Evolutionary conservation across 2,888 invertebrate species (phyloP).

Genomic region (Hydraecia micacea): DNA sequence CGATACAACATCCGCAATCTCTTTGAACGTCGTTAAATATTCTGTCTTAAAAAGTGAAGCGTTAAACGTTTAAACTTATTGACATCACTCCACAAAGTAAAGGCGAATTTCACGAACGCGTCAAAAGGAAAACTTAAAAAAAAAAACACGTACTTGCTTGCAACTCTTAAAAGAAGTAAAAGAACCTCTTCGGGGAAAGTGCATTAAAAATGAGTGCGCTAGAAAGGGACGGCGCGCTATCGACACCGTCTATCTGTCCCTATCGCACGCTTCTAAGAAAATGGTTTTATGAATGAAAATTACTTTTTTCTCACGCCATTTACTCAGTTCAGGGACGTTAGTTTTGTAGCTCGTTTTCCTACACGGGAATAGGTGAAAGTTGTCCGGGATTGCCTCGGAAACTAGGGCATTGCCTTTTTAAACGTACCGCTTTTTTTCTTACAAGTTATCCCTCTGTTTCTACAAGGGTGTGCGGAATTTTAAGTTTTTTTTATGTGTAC

Average conservation of each 20-base stretch:
- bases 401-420: conserved; percentile 66
- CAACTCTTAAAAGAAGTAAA: conserved; percentile 85
- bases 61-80: conserved; percentile 32
- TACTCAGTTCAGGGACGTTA: conserved; percentile 84
- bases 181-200: conserved; percentile 84
- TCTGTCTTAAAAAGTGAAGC: conserved; percentile 1
- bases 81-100: conserved; percentile 66
- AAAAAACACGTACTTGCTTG: conserved; percentile 71
- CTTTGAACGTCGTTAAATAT: background rate
- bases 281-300: conserved; percentile 89
- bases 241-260: conserved; percentile 68
- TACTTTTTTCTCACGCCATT: conserved; percentile 88
- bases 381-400: conserved; percentile 71
- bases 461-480: conserved; percentile 8
- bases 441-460: conserved; percentile 25
- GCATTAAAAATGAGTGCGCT: conserved; percentile 87
- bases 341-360: conserved; percentile 79
- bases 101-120: conserved; percentile 71
- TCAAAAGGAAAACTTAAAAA: conserved; percentile 73
- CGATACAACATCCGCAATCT: background rate
- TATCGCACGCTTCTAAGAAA: conserved; percentile 82
- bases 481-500: background rate
- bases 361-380: conserved; percentile 81
- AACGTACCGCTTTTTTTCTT: conserved; percentile 41
- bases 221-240: conserved; percentile 75